Evolutionary conservation across 2,113 vertebrate species (phyloP), one percentile per base, ranked within the genome.

Genomic region (Perca flavescens): DNA sequence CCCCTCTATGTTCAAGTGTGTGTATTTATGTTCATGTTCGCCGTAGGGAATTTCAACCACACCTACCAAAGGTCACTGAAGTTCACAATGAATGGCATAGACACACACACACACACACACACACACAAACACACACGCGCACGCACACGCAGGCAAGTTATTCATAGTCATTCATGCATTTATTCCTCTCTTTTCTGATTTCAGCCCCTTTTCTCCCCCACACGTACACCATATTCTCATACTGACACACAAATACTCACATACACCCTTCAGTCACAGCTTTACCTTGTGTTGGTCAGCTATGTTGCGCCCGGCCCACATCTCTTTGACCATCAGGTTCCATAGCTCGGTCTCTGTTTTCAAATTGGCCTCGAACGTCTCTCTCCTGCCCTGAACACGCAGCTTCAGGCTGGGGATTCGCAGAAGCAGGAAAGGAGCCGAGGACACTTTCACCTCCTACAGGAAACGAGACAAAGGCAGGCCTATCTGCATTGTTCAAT

Each of bases 251-350:
- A 13, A 40, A 25, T 2, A 43, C n/a, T 17, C 64, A 65, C 40
- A 19, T 3, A 49, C 12, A n/a, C 13, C 17, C 43, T 57, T 54
- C 28, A 40, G 12, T 53, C 9, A 12, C 4, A 63, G 13, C 5
- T 53, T 49, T 54, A 99, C 98, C 98, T 99, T 99, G 94, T 99
- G 97, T 11, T 96, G 96, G 15, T 99, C 97, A 0, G 98, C 97
- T 94, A 99, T 96, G 88, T 95, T 96, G 88, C 96, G 97, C 21
- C 98, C 98, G 0, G 97, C 98, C 96, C 97, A 98, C 98, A 99
- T 97, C 93, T 99, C 98, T 84, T 98, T 99, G 88, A 99, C 96
- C 96, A 99, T 99, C 78, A 99, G 91, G 88, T 97, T 93, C 98
- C 98, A 99, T 8, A 99, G 96, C 79, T 99, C 97, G 47, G 98